Conservation (phyloP, 2,888 invertebrate species). For the Drosophila pegasa region DNA sequence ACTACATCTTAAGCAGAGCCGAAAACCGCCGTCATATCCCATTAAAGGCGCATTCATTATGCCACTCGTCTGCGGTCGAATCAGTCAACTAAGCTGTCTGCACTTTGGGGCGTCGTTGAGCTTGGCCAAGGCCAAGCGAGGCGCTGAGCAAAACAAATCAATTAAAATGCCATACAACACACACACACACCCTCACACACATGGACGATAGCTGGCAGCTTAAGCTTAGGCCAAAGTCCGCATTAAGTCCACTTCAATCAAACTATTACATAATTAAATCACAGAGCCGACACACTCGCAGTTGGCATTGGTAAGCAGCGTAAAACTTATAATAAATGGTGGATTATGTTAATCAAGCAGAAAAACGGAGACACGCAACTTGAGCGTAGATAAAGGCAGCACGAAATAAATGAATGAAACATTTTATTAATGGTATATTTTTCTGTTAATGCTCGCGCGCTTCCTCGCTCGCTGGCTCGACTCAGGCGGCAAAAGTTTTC, state of each 20-base stretch:
- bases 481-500: constrained; percentile 33
- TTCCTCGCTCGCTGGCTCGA: too few species aligned
- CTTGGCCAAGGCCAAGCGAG: constrained; percentile 54
- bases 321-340: constrained; percentile 75
- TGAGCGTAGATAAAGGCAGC: constrained; percentile 14
- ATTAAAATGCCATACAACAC: constrained; percentile 60
- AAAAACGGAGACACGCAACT: constrained; percentile 69
- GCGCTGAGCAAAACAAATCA: constrained; percentile 69
- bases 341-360: constrained; percentile 80
- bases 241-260: constrained; percentile 75
- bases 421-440: constrained; percentile 76
- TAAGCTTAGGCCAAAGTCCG: constrained; percentile 57
- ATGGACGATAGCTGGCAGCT: constrained; percentile 41
- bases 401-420: constrained; percentile 70
- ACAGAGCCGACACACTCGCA: constrained; percentile 35
- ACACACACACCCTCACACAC: constrained; percentile 3
- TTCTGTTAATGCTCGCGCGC: constrained; percentile 32
- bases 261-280: constrained; percentile 81
- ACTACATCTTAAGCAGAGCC: not conserved
- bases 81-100: constrained; percentile 63
- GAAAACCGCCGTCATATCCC: constrained; percentile 33
- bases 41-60: constrained; percentile 52
- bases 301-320: constrained; percentile 39
- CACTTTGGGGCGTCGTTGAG: constrained; percentile 44
- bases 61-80: constrained; percentile 51